These are phyloP conservation scores for Gambusia yucatana DNA, from an alignment of 2,797 vertebrate genomes.

Conservation along the genomic window DNA sequence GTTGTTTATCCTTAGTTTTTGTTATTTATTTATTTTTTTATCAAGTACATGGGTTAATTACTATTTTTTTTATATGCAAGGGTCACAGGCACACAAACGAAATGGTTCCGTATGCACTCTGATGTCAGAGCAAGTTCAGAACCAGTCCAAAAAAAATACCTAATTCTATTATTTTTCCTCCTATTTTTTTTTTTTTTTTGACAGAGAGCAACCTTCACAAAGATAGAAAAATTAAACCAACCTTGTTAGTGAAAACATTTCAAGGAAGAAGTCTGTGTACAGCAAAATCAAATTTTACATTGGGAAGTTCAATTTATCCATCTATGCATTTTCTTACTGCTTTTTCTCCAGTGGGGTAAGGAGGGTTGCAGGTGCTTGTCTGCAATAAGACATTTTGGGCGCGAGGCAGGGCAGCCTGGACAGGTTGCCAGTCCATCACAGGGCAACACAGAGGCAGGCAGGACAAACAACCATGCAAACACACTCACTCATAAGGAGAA, in stretches of 20 bases:
- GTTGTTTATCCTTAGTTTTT: background rate
- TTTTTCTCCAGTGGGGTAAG: too few species aligned
- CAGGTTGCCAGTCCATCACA: too few species aligned
- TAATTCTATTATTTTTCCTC: background rate
- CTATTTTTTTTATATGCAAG: background rate
- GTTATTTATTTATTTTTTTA: background rate
- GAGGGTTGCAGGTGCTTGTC: too few species aligned
- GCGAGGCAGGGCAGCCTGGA: too few species aligned
- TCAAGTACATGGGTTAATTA: background rate
- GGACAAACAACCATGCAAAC: too few species aligned
- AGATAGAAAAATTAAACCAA: background rate
- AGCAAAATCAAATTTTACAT: background rate
- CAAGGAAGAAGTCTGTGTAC: background rate
- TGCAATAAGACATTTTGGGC: too few species aligned
- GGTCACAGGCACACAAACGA: background rate
- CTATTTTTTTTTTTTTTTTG: background rate
- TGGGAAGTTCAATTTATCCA: background rate
- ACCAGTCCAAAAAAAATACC: background rate
- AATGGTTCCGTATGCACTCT: background rate
- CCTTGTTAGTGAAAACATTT: background rate
- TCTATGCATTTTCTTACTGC: background rate
- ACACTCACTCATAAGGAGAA: too few species aligned
- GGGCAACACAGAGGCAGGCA: too few species aligned
- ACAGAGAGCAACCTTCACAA: background rate
- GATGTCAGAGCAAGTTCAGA: slow-evolving; percentile 3